A percentile compares a stretch with the other conserved stretches of the same genome.
These are phyloP conservation scores for Caerostris darwini DNA, from an alignment of 1,140 invertebrate genomes.

Conservation along the genomic window DNA sequence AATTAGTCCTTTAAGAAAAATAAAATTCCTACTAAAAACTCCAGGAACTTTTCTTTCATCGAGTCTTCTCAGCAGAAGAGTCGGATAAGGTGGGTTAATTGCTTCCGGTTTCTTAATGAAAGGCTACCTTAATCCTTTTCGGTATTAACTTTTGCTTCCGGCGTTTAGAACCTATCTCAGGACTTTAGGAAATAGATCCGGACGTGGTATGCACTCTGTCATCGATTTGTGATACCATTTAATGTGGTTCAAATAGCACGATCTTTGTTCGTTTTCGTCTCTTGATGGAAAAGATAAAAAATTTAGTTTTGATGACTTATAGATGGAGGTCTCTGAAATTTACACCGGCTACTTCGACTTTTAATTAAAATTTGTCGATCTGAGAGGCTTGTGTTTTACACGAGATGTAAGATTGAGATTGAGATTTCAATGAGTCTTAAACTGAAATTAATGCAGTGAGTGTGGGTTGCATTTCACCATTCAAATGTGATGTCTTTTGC, in stretches of 20 bases:
- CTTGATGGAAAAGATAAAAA: background rate
- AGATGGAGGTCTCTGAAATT: background rate
- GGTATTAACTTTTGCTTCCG: slow-evolving; percentile 62
- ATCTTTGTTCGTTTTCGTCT: background rate
- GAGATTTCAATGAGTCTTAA: too few species aligned
- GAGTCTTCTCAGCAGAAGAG: background rate
- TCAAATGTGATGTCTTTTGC: too few species aligned
- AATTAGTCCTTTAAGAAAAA: slow-evolving; percentile 15
- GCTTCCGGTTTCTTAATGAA: slow-evolving; percentile 67
- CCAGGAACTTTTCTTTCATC: slow-evolving; percentile 11
- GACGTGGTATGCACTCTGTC: background rate
- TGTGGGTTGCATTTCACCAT: too few species aligned
- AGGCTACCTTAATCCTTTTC: slow-evolving; percentile 60
- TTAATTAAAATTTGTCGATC: slow-evolving; percentile 34
- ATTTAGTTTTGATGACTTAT: slow-evolving; percentile 52
- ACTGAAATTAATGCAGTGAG: too few species aligned
- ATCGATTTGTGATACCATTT: slow-evolving; percentile 65
- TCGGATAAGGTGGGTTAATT: slow-evolving; percentile 62
- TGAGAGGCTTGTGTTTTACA: too few species aligned
- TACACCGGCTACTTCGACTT: background rate
- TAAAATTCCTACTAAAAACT: background rate
- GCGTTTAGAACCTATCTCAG: slow-evolving; percentile 18
- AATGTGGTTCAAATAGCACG: slow-evolving; percentile 46
- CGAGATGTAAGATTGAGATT: too few species aligned
- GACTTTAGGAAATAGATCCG: slow-evolving; percentile 50